Evolutionary conservation across 2,797 vertebrate species (phyloP).

Genomic region (Lateolabrax maculatus): DNA sequence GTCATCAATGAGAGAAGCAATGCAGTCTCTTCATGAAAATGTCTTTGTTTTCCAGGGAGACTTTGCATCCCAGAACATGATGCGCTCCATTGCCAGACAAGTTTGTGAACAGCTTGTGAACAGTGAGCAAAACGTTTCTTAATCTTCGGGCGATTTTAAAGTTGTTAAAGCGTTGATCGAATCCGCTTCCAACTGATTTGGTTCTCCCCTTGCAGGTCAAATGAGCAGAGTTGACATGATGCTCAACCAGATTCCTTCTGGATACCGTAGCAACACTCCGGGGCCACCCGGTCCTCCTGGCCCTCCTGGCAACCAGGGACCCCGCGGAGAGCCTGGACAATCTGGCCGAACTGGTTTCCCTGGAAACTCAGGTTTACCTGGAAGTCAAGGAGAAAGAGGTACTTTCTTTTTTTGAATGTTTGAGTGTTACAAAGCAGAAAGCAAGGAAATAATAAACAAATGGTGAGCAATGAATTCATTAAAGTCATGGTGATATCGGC

Average conservation of each 20-base stretch:
- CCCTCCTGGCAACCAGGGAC: conserved; percentile 88
- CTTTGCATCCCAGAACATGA: conserved; percentile 97
- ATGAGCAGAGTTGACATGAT: conserved; percentile 96
- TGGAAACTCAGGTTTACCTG: conserved; percentile 92
- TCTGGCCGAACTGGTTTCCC: conserved; percentile 94
- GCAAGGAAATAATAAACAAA: conserved; percentile 1
- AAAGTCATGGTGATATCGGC: neutral
- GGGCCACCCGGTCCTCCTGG: conserved; percentile 94
- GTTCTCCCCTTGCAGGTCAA: conserved; percentile 86
- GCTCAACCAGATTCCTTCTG: conserved; percentile 98
- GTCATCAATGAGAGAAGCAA: neutral
- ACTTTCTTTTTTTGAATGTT: conserved; percentile 8
- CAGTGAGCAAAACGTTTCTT: conserved; percentile 84
- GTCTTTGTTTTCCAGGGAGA: conserved; percentile 90
- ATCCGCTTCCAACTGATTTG: neutral
- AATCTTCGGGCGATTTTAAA: neutral
- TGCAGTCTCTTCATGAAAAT: conserved; percentile 23
- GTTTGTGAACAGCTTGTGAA: conserved; percentile 99
- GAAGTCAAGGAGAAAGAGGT: conserved; percentile 95
- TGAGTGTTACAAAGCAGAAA: neutral
- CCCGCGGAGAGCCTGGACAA: conserved; percentile 93
- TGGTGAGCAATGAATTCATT: neutral
- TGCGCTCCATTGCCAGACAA: conserved; percentile 99
- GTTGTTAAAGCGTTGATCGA: neutral
- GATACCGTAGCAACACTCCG: conserved; percentile 93